These are phyloP conservation scores for Centropyge bicolor DNA, from an alignment of 2,797 vertebrate genomes.

Conservation along the genomic window DNA sequence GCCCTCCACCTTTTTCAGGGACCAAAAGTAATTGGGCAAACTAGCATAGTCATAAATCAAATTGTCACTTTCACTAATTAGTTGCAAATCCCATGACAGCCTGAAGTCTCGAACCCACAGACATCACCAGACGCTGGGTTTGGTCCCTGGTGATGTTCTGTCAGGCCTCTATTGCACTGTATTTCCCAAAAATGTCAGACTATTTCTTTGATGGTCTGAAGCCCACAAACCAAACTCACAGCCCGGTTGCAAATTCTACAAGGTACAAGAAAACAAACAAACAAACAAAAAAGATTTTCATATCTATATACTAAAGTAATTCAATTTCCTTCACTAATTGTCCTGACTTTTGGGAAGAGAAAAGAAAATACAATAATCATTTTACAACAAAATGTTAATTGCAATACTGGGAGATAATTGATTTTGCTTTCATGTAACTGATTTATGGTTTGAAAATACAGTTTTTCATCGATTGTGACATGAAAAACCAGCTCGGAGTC, in stretches of 20 bases:
- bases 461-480: conserved; percentile 1
- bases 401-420: background rate
- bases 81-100: too few species aligned
- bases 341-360: background rate
- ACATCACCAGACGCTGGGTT: too few species aligned
- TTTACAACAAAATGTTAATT: background rate
- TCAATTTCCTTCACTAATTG: background rate
- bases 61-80: too few species aligned
- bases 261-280: background rate
- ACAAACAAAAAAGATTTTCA: background rate
- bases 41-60: too few species aligned
- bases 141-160: too few species aligned
- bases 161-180: too few species aligned
- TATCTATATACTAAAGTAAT: background rate
- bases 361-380: background rate
- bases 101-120: too few species aligned
- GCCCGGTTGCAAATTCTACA: background rate
- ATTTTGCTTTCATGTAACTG: background rate
- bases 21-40: too few species aligned
- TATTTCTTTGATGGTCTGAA: background rate
- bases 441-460: background rate
- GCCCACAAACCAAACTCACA: background rate
- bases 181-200: background rate
- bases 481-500: background rate
- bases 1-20: too few species aligned